phyloP scores from a whole-genome alignment of 2,797 vertebrate genomes.

The Lepus oiostolus region DNA sequence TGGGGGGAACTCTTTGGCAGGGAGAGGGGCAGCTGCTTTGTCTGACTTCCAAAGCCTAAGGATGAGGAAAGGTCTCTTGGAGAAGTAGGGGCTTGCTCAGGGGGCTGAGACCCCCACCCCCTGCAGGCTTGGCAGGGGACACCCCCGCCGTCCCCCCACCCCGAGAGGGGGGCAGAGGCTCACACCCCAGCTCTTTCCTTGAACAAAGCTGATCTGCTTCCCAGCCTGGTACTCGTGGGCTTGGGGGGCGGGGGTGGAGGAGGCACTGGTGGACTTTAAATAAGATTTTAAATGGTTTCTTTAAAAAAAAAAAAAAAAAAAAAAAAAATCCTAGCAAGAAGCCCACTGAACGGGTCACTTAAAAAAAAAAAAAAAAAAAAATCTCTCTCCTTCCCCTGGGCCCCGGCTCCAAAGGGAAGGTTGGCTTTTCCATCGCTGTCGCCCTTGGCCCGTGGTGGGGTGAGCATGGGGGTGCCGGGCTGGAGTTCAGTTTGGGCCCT shows the following conservation, averaged over 20 bases:
- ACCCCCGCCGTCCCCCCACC: not conserved
- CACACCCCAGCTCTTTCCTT: conserved; percentile 67
- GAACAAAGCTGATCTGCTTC: conserved; percentile 65
- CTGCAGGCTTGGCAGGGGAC: conserved; percentile 53
- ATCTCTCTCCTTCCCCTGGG: conserved; percentile 45
- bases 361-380: conserved; percentile 41
- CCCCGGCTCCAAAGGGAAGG: conserved; percentile 47
- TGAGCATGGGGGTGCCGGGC: not conserved
- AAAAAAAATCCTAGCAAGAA: conserved; percentile 64
- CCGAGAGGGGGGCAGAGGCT: conserved; percentile 17
- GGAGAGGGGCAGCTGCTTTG: conserved; percentile 67
- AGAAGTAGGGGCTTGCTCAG: conserved; percentile 11
- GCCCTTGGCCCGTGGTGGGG: not conserved
- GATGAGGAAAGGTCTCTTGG: conserved; percentile 33
- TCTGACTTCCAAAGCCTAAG: conserved; percentile 61
- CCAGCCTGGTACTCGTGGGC: conserved; percentile 62
- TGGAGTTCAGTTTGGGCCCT: conserved; percentile 19
- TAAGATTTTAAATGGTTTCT: conserved; percentile 66
- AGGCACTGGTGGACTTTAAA: conserved; percentile 80
- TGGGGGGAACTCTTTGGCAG: conserved; percentile 72
- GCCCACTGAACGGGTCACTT: conserved; percentile 52
- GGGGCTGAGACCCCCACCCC: not conserved
- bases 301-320: not conserved
- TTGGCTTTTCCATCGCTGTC: conserved; percentile 35
- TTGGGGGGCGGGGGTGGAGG: not conserved